phyloP scores from a whole-genome alignment of 1,140 invertebrate genomes.

The Calliopsis andreniformis region DNA sequence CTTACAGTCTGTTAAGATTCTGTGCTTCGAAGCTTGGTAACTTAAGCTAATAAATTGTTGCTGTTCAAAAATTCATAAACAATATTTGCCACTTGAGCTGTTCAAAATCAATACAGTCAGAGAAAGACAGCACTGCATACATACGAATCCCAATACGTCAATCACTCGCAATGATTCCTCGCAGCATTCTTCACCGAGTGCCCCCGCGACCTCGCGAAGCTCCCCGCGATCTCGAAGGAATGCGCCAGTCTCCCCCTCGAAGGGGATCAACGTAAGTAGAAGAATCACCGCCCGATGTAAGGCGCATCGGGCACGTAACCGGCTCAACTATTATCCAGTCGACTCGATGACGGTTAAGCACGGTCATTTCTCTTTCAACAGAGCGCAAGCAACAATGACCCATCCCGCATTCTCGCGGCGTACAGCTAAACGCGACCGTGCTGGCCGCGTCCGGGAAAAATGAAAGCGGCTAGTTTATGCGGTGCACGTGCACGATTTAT shows the following conservation, averaged over 20 bases:
- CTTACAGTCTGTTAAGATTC: too few species aligned
- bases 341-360: constrained; percentile 57
- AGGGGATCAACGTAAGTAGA: neutral
- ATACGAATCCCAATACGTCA: too few species aligned
- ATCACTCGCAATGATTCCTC: neutral
- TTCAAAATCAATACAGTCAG: too few species aligned
- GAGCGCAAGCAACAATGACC: constrained; percentile 69
- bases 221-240: constrained; percentile 15
- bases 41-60: too few species aligned
- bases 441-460: constrained; percentile 75
- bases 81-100: too few species aligned
- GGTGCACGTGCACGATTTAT: constrained; percentile 82
- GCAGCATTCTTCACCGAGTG: too few species aligned
- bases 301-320: constrained; percentile 17
- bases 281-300: constrained; percentile 4
- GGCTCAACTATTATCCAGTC: constrained; percentile 27
- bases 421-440: constrained; percentile 73
- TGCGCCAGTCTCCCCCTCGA: neutral
- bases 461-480: constrained; percentile 82
- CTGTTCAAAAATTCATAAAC: too few species aligned
- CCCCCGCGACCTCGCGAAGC: neutral
- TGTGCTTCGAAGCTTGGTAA: too few species aligned
- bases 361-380: constrained; percentile 66
- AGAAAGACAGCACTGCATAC: too few species aligned
- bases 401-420: constrained; percentile 76